phyloP scores from a whole-genome alignment of 2,888 invertebrate genomes.

The Lathronympha strigana region DNA sequence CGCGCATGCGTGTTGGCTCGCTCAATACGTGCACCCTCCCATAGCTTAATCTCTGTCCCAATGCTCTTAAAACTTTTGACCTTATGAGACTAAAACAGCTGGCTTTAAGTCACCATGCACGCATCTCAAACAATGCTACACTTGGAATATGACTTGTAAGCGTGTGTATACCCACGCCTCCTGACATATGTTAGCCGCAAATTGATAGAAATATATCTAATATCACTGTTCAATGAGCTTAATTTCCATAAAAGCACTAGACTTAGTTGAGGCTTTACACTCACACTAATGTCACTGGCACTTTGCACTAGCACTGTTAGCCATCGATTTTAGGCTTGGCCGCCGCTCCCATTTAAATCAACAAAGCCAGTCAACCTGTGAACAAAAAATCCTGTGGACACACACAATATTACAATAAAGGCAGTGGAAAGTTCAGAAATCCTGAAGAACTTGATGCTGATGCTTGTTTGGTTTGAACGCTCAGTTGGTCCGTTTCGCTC shows the following conservation, averaged over 20 bases:
- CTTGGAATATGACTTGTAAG: neutral
- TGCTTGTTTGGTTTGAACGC: neutral
- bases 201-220: slow-evolving; percentile 3
- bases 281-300: slow-evolving; percentile 40
- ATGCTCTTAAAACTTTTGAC: slow-evolving; percentile 36
- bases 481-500: neutral
- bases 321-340: slow-evolving; percentile 44
- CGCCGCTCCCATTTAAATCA: slow-evolving; percentile 44
- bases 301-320: slow-evolving; percentile 42
- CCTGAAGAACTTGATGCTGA: neutral
- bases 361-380: slow-evolving; percentile 50
- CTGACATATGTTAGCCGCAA: slow-evolving; percentile 11
- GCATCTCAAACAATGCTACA: neutral
- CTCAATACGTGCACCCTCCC: slow-evolving; percentile 80
- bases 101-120: neutral
- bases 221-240: slow-evolving; percentile 10
- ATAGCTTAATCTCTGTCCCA: slow-evolving; percentile 59
- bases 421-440: neutral
- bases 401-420: slow-evolving; percentile 42
- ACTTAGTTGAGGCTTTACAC: slow-evolving; percentile 14
- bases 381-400: slow-evolving; percentile 51
- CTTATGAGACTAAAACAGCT: slow-evolving; percentile 7
- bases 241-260: slow-evolving; percentile 18
- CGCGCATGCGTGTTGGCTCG: slow-evolving; percentile 77
- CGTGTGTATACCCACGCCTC: neutral